phyloP scores from a whole-genome alignment of 2,888 invertebrate species.

The Actias luna region DNA sequence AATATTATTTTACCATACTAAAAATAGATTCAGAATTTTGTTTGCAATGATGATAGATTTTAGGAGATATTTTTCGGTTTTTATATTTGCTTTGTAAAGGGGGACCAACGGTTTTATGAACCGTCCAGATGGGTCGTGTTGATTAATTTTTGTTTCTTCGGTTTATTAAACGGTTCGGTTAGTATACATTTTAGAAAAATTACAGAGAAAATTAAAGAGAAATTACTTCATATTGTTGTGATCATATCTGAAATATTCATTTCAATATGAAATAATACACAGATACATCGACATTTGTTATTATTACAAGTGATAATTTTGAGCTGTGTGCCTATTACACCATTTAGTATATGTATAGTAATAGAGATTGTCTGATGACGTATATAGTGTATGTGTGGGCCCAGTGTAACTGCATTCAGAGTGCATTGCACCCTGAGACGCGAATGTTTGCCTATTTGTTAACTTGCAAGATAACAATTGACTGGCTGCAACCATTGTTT shows the following conservation, averaged over 20 bases:
- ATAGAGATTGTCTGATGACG: constrained; percentile 43
- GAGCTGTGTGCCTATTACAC: constrained; percentile 26
- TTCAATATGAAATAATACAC: neutral
- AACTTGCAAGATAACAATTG: constrained; percentile 55
- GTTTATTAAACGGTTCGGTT: too few relatives aligned
- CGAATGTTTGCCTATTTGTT: constrained; percentile 55
- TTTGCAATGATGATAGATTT: too few relatives aligned
- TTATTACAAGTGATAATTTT: neutral
- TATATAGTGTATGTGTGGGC: constrained; percentile 37
- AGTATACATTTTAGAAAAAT: too few relatives aligned
- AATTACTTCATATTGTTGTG: too few relatives aligned
- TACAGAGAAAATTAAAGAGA: too few relatives aligned
- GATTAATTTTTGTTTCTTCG: too few relatives aligned
- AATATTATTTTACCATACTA: too few relatives aligned
- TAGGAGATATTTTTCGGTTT: too few relatives aligned
- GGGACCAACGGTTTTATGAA: too few relatives aligned
- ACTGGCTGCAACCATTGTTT: constrained; percentile 19
- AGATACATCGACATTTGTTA: neutral
- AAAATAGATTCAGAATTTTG: too few relatives aligned
- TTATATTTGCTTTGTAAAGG: too few relatives aligned
- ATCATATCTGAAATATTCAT: neutral
- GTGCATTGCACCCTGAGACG: constrained; percentile 58
- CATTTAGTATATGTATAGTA: constrained; percentile 32
- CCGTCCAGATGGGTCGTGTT: too few relatives aligned
- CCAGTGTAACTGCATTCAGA: constrained; percentile 43